These are phyloP conservation scores for Otolemur crassicaudatus DNA, from an alignment of 2,797 vertebrate genomes.

Conservation along the genomic window DNA sequence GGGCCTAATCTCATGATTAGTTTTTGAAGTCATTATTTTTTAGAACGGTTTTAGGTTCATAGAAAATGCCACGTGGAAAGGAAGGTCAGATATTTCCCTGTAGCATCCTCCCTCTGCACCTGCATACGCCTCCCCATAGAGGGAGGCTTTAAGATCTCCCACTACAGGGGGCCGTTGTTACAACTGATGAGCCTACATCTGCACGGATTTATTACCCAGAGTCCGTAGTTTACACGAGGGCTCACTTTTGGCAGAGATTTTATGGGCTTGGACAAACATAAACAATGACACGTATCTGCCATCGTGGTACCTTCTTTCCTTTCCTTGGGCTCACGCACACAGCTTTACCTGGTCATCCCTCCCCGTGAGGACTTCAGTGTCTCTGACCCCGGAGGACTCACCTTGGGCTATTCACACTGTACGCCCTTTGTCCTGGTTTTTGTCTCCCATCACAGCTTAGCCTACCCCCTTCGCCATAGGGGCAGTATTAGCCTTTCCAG, in stretches of 20 bases:
- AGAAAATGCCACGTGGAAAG: background rate
- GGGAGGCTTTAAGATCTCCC: background rate
- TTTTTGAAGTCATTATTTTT: background rate
- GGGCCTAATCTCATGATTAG: background rate
- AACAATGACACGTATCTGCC: background rate
- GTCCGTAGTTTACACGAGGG: background rate
- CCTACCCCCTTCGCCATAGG: background rate
- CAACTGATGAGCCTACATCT: accelerated
- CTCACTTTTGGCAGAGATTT: background rate
- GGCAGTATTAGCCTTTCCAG: background rate
- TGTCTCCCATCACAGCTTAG: background rate
- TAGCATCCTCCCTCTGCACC: background rate
- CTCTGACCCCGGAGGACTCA: background rate
- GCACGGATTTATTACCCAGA: background rate
- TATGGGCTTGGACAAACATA: background rate
- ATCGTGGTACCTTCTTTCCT: background rate
- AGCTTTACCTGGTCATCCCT: background rate
- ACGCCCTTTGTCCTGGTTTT: background rate
- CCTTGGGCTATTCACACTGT: accelerated
- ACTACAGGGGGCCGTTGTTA: accelerated
- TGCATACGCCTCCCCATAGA: background rate
- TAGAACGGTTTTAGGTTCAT: background rate
- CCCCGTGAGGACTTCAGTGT: too few relatives aligned
- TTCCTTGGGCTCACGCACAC: background rate
- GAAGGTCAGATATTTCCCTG: background rate